Evolutionary conservation across 2,113 vertebrate species (phyloP).

Genomic region (Calyptommatus sinebrachiatus): DNA sequence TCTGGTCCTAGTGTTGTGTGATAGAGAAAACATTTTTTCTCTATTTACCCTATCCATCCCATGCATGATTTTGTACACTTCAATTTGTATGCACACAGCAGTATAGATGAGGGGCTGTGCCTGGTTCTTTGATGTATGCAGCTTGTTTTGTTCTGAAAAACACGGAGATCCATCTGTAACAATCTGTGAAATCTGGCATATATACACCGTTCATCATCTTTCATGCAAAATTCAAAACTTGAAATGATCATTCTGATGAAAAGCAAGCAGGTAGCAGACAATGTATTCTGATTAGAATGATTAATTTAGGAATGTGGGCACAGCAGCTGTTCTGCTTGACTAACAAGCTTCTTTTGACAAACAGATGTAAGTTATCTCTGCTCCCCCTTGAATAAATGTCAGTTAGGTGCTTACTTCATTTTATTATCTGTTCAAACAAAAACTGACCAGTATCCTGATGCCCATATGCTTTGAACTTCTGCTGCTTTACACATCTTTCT

Average conservation of each 20-base stretch:
- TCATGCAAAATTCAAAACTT: conserved; percentile 1
- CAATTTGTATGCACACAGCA: too few species aligned
- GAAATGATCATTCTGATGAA: conserved; percentile 9
- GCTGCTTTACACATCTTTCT: too few species aligned
- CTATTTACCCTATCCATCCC: too few species aligned
- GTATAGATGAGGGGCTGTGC: not conserved
- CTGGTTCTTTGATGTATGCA: conserved; percentile 26
- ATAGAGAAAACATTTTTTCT: too few species aligned
- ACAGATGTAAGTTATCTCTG: conserved; percentile 48
- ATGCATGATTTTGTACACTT: too few species aligned
- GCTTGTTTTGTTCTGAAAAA: conserved; percentile 2
- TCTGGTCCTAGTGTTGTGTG: too few species aligned
- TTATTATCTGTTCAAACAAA: not conserved
- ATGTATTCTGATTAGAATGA: conserved; percentile 38
- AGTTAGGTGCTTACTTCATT: conserved; percentile 13
- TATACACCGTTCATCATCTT: conserved; percentile 22
- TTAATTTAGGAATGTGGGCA: conserved; percentile 43
- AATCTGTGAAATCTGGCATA: conserved; percentile 16
- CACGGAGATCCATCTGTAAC: not conserved
- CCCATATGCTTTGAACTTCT: too few species aligned
- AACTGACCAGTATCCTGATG: not conserved
- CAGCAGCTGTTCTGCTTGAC: conserved; percentile 52
- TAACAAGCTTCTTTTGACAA: conserved; percentile 47
- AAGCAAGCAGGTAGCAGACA: conserved; percentile 31
- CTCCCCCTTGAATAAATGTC: conserved; percentile 40